Base-by-base conservation (phyloP, 2,113 vertebrate genomes). In the Archocentrus centrarchus region DNA sequence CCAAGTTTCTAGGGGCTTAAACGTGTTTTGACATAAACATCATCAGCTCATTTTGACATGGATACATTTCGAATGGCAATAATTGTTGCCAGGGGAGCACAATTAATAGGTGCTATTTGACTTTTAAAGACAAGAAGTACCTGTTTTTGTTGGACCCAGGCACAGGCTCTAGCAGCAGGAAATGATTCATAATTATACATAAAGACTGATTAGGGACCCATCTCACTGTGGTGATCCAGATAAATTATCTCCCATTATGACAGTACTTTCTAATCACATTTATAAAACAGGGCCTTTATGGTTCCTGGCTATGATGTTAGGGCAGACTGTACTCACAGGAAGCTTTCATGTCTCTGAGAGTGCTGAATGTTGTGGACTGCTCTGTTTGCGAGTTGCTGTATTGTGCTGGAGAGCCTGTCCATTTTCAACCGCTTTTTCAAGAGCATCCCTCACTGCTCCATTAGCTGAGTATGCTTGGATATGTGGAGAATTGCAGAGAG, bases 401-500 rank as follows among this genome's bases (percentile, higher is more conserved):
- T 91, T 91, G 89, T 90, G 86, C 86, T 83, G 81, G 66, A 91
- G 90, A 92, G 92, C 88, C 85, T 82, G 89, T 89, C 93, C 93
- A 93, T 93, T 93, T 95, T 86, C 85, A 91, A 73, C 85, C 66
- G 79, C 35, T 84, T 85, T 86, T 94, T 89, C 80, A 86, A 94
- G 83, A 92, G 93, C 92, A 80, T 90, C 90, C 91, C 90, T 94
- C 84, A 77, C 62, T 6, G 89, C 86, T 91, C 93, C 93, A 95
- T 95, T 94, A 94, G 93, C 89, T 55, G 85, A 92, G 88, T 86
- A 81, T 68, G 88, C 86, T 88, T 32, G 73, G 88, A 88, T 89
- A 88, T 85, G 81, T 47, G 20, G 85, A 86, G 76, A 90, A 81
- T 62, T 66, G 86, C 80, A 84, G 86, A 63, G 81, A 35, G 83